These are phyloP conservation scores for Pelecanoides urinatrix DNA, from an alignment of 2,113 vertebrate genomes.

Conservation along the genomic window DNA sequence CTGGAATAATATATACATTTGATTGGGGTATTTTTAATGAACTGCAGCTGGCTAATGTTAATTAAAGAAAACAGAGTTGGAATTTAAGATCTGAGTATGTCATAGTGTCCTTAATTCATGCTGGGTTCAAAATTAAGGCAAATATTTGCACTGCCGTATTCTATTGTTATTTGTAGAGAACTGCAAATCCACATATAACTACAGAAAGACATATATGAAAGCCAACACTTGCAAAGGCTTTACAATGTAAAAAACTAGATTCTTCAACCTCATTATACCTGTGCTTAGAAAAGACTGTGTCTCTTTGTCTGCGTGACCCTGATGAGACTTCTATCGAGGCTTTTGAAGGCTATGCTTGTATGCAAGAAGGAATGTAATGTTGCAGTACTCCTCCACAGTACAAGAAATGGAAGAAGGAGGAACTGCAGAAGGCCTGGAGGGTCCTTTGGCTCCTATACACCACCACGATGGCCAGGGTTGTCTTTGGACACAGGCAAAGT, in stretches of 20 bases:
- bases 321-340: neutral
- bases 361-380: neutral
- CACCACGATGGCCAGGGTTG: fast-evolving
- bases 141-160: neutral
- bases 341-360: neutral
- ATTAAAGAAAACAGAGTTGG: neutral
- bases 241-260: neutral
- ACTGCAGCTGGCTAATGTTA: neutral
- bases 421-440: neutral
- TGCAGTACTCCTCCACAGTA: neutral
- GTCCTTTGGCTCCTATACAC: neutral
- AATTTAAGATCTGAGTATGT: neutral
- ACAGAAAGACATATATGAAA: neutral
- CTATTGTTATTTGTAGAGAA: neutral
- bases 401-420: neutral
- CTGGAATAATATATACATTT: neutral
- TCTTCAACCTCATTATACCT: neutral
- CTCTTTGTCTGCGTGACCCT: neutral
- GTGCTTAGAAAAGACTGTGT: neutral
- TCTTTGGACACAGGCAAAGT: neutral
- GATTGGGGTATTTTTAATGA: neutral
- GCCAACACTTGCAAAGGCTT: neutral
- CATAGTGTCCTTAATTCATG: neutral
- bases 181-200: neutral
- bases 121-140: neutral